These are phyloP conservation scores for Salarias fasciatus DNA, from an alignment of 2,797 vertebrate species.

Conservation along the genomic window DNA sequence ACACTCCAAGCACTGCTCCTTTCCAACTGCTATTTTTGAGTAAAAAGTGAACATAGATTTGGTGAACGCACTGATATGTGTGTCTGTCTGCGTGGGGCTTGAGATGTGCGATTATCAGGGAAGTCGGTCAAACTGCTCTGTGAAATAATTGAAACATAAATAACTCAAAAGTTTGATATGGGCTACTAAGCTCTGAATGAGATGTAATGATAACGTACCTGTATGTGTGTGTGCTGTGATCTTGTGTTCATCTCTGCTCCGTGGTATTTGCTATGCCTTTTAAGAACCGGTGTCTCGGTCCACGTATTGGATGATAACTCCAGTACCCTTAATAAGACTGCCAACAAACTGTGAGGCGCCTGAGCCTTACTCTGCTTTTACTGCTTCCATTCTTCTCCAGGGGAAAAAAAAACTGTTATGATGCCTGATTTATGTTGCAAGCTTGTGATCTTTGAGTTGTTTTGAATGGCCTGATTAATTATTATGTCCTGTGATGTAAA, in stretches of 20 bases:
- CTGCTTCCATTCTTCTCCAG: conserved; percentile 29
- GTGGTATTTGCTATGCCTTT: conserved; percentile 4
- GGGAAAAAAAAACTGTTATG: conserved; percentile 11
- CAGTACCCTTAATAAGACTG: conserved; percentile 30
- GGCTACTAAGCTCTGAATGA: neutral
- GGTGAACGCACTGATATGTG: neutral
- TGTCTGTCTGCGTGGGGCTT: neutral
- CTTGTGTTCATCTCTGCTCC: neutral
- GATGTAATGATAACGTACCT: neutral
- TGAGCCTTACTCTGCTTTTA: conserved; percentile 33
- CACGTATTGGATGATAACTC: neutral
- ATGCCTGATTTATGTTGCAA: conserved; percentile 34
- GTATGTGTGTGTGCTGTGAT: conserved; percentile 5
- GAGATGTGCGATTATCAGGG: too few relatives aligned
- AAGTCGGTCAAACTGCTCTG: too few relatives aligned
- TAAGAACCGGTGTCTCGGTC: conserved; percentile 10
- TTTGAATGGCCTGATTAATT: conserved; percentile 10
- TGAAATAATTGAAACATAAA: conserved; percentile 13
- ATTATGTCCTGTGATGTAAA: conserved; percentile 20
- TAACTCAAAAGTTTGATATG: neutral
- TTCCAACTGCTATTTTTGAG: neutral
- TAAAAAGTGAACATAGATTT: neutral
- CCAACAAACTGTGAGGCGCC: conserved; percentile 30
- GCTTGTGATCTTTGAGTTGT: conserved; percentile 11
- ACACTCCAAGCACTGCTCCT: neutral